These are phyloP conservation scores for Rhinichthys klamathensis DNA, from an alignment of 2,113 vertebrate genomes.

Conservation along the genomic window DNA sequence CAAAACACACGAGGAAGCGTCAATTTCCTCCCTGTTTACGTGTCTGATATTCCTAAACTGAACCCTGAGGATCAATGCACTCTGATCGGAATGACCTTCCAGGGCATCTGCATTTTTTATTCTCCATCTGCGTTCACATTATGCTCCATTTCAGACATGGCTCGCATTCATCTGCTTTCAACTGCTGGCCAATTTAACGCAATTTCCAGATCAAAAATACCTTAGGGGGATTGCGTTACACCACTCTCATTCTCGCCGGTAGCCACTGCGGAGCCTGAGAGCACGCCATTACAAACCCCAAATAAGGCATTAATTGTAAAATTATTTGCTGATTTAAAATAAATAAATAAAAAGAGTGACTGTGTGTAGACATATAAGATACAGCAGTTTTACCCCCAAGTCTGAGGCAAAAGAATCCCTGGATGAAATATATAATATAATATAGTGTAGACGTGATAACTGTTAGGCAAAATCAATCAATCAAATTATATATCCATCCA, in stretches of 20 bases:
- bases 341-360: constrained; percentile 14
- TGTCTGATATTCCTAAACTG: constrained; percentile 43
- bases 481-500: neutral
- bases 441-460: no score
- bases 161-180: constrained; percentile 55
- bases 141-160: constrained; percentile 56
- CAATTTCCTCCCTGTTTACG: constrained; percentile 12
- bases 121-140: constrained; percentile 41
- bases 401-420: neutral
- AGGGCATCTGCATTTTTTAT: constrained; percentile 51
- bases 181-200: constrained; percentile 56
- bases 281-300: constrained; percentile 11
- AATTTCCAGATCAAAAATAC: constrained; percentile 61
- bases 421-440: neutral
- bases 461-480: neutral
- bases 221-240: constrained; percentile 58
- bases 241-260: constrained; percentile 27
- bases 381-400: neutral
- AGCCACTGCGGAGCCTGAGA: constrained; percentile 49
- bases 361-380: neutral
- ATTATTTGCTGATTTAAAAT: constrained; percentile 43
- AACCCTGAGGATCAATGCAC: constrained; percentile 55
- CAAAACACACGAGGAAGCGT: constrained; percentile 47
- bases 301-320: constrained; percentile 29
- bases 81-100: constrained; percentile 59